Evolutionary conservation across 2,113 vertebrate species (phyloP).

Genomic region (Suncus etruscus): DNA sequence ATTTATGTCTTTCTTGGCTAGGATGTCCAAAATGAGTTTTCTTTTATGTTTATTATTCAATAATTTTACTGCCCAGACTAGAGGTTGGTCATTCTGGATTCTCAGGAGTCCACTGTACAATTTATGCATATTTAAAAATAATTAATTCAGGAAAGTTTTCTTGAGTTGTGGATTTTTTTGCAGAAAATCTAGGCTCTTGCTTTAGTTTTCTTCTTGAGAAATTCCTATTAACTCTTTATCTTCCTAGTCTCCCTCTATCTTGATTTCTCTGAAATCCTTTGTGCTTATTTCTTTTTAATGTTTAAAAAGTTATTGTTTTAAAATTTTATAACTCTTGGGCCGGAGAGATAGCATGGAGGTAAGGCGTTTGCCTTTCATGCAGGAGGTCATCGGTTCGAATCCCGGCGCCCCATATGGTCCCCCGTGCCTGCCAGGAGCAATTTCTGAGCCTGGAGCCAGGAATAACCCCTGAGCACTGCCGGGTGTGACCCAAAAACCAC

Average conservation of each 20-base stretch:
- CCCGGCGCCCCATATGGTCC: too few species aligned
- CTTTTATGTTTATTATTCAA: background rate
- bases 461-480: too few species aligned
- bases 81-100: background rate
- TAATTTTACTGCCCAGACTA: background rate
- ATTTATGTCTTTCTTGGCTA: background rate
- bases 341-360: too few species aligned
- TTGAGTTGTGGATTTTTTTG: slow-evolving; percentile 21
- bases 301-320: background rate
- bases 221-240: background rate
- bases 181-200: slow-evolving; percentile 10
- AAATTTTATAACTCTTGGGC: background rate
- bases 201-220: slow-evolving; percentile 20
- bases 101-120: background rate
- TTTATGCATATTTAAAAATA: background rate
- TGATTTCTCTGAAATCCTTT: background rate
- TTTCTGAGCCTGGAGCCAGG: too few species aligned
- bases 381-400: too few species aligned
- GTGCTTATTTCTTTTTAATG: background rate
- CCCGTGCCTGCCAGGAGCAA: too few species aligned
- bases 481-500: too few species aligned
- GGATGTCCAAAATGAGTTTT: background rate
- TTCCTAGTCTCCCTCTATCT: slow-evolving; percentile 4
- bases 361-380: too few species aligned
- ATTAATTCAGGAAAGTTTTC: background rate